phyloP scores from a whole-genome alignment of 1,140 invertebrate genomes.

The Saccostrea glomerata region DNA sequence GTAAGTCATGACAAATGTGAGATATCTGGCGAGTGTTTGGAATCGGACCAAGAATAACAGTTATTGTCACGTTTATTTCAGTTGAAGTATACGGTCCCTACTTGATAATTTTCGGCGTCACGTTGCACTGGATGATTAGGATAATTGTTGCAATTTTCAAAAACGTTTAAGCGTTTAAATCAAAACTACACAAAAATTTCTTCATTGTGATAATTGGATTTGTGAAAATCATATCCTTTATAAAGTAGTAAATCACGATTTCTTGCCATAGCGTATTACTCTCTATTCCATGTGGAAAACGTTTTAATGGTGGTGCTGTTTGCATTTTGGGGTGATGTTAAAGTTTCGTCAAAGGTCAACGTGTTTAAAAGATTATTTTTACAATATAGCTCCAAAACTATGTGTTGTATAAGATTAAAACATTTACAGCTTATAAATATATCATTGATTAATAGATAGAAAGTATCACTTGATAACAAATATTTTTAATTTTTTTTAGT shows the following conservation, averaged over 20 bases:
- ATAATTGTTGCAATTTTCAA: constrained; percentile 80
- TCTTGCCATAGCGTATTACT: constrained; percentile 15
- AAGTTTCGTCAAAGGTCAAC: too few species aligned
- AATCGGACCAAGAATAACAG: not conserved
- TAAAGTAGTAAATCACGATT: constrained; percentile 13
- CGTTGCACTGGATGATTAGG: constrained; percentile 26
- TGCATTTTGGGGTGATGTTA: not conserved
- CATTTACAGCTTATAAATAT: too few species aligned
- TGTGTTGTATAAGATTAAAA: too few species aligned
- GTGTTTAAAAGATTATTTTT: too few species aligned
- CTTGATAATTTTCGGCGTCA: constrained; percentile 49
- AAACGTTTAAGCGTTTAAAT: constrained; percentile 78
- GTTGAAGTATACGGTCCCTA: constrained; percentile 76
- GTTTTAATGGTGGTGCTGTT: constrained; percentile 55
- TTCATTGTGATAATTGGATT: not conserved
- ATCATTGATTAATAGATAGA: too few species aligned
- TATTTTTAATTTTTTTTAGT: too few species aligned
- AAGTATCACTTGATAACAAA: too few species aligned
- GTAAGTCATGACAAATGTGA: not conserved
- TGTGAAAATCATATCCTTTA: constrained; percentile 34
- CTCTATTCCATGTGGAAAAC: constrained; percentile 31
- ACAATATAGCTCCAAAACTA: too few species aligned
- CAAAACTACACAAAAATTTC: constrained; percentile 75
- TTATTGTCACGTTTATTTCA: not conserved
- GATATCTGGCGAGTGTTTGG: not conserved